A percentile compares a stretch with the other conserved stretches of the same genome.
phyloP scores from a whole-genome alignment of 2,797 vertebrate species.

The Columba guinea region DNA sequence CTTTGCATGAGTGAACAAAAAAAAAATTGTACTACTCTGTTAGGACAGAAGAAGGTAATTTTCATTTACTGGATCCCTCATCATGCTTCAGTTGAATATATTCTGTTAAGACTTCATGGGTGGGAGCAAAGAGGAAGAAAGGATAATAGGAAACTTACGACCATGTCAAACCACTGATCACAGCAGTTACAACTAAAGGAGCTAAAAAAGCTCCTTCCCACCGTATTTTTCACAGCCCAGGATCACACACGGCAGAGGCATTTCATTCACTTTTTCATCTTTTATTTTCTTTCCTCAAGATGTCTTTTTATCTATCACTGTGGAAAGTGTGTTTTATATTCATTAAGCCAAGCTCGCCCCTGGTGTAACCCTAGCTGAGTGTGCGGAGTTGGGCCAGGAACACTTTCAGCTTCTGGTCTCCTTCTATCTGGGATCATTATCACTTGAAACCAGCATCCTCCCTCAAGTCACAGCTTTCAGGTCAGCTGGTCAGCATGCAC shows the following conservation, averaged over 20 bases:
- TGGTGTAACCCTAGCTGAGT: neutral
- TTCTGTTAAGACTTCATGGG: neutral
- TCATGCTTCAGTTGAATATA: neutral
- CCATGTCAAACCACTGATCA: neutral
- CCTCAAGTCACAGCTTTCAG: neutral
- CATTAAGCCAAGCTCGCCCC: neutral
- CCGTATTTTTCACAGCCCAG: neutral
- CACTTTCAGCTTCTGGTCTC: neutral
- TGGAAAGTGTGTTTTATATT: neutral
- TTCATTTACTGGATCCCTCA: neutral
- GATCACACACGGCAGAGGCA: neutral
- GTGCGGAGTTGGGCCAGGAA: neutral
- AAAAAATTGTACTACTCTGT: neutral
- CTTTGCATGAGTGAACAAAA: neutral
- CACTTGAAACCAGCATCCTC: neutral
- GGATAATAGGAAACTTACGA: neutral
- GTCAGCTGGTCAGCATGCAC: neutral
- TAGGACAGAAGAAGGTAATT: neutral
- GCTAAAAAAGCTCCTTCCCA: neutral
- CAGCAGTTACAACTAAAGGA: neutral
- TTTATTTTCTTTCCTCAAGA: neutral
- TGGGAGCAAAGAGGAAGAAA: neutral
- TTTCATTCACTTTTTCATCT: conserved; percentile 31
- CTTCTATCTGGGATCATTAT: neutral
- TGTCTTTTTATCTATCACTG: neutral